Evolutionary conservation across 2,113 vertebrate genomes (phyloP).

Genomic region (Columba livia): DNA sequence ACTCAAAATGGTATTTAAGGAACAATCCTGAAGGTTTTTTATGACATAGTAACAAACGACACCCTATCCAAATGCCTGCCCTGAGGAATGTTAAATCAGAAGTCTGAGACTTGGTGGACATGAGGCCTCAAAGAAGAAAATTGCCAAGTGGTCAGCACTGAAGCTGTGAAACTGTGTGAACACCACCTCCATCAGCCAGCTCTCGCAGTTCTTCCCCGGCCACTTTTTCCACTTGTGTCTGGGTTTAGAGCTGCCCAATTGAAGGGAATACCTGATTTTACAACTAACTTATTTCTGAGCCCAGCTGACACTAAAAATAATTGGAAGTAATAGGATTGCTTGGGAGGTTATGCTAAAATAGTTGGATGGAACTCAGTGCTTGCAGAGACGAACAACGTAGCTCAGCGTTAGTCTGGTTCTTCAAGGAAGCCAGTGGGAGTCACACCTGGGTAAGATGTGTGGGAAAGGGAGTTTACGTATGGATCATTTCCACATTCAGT

Average conservation of each 20-base stretch:
- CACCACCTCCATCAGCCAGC: background rate
- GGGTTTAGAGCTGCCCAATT: background rate
- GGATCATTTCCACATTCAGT: background rate
- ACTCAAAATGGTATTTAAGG: background rate
- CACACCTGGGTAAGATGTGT: background rate
- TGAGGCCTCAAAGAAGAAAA: background rate
- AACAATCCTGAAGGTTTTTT: background rate
- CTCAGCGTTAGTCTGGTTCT: background rate
- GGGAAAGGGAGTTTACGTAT: background rate
- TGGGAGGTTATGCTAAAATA: background rate
- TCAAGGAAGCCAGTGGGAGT: background rate
- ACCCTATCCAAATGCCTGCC: background rate
- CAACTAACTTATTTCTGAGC: background rate
- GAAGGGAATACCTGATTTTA: background rate
- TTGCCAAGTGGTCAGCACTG: background rate
- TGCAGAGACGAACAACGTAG: background rate
- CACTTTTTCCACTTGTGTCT: background rate
- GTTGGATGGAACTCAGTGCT: background rate
- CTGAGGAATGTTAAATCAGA: background rate
- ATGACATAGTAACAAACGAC: background rate
- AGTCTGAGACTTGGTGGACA: background rate
- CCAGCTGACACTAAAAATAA: background rate
- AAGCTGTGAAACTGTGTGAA: background rate
- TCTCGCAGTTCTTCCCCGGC: background rate
- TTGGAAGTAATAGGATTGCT: background rate